Conservation (phyloP, 2,113 vertebrate species). For the Pteruthius melanotis region DNA sequence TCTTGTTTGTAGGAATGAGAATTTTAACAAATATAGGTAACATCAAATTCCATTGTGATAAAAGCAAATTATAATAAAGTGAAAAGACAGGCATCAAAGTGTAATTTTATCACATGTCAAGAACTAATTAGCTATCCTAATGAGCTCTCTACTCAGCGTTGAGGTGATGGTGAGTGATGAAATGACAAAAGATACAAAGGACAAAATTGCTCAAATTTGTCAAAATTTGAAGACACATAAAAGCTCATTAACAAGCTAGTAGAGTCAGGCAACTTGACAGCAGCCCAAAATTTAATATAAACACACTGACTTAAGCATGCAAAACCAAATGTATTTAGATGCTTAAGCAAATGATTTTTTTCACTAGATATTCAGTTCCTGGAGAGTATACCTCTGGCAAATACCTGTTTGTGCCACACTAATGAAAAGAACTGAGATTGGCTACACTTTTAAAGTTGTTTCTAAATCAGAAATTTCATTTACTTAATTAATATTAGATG, state of each 20-base stretch:
- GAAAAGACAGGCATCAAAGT: not conserved
- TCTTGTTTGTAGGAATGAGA: not conserved
- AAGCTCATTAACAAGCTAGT: not conserved
- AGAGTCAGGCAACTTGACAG: not conserved
- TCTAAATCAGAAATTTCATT: not conserved
- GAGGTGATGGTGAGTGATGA: slow-evolving; percentile 7
- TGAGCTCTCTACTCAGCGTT: not conserved
- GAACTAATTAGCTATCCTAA: slow-evolving; percentile 20
- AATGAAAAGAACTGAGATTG: not conserved
- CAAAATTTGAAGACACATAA: not conserved
- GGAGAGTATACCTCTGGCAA: not conserved
- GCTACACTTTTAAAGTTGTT: not conserved
- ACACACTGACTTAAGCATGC: not conserved
- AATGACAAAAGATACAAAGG: slow-evolving; percentile 11
- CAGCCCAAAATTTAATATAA: not conserved
- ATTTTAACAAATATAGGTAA: not conserved
- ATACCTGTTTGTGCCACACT: not conserved
- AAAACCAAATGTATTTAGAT: not conserved
- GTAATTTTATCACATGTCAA: not conserved
- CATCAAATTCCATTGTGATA: not conserved
- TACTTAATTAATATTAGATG: not conserved
- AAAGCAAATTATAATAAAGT: not conserved
- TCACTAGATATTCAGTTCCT: not conserved
- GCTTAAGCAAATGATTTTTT: not conserved
- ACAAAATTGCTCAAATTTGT: not conserved